These are phyloP conservation scores for Astyanax mexicanus DNA, from an alignment of 2,797 vertebrate genomes.

Conservation along the genomic window DNA sequence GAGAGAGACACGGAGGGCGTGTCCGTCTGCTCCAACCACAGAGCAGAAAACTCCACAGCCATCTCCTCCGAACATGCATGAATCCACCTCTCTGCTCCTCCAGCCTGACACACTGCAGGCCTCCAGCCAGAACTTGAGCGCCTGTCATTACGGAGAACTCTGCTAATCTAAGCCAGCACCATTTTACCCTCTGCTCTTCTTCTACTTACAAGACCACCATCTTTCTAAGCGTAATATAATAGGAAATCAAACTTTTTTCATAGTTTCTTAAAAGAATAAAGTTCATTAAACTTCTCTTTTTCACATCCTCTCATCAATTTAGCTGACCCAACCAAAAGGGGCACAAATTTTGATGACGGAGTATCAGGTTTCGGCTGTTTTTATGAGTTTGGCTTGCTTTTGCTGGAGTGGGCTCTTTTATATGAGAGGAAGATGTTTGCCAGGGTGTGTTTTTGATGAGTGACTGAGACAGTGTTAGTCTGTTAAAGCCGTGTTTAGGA, in stretches of 20 bases:
- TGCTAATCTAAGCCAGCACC: conserved; percentile 2
- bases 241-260: neutral
- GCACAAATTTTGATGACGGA: neutral
- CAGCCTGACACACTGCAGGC: neutral
- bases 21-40: conserved; percentile 37
- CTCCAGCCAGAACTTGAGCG: neutral
- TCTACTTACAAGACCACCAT: neutral
- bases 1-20: conserved; percentile 21
- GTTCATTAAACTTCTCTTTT: conserved; percentile 26
- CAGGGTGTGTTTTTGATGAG: conserved; percentile 1
- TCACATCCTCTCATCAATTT: neutral
- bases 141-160: neutral
- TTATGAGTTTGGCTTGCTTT: neutral
- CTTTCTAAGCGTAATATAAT: neutral
- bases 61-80: conserved; percentile 14
- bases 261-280: conserved; percentile 1
- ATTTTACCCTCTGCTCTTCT: neutral
- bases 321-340: neutral
- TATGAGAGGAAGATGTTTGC: neutral
- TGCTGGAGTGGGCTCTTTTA: neutral
- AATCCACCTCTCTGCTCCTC: conserved; percentile 13
- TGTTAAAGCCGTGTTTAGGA: neutral
- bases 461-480: neutral
- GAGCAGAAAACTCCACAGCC: conserved; percentile 15
- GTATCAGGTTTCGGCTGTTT: neutral